A percentile compares a stretch with the other conserved stretches of the same genome.
phyloP scores from a whole-genome alignment of 2,888 invertebrate genomes.

The Idaea biselata region DNA sequence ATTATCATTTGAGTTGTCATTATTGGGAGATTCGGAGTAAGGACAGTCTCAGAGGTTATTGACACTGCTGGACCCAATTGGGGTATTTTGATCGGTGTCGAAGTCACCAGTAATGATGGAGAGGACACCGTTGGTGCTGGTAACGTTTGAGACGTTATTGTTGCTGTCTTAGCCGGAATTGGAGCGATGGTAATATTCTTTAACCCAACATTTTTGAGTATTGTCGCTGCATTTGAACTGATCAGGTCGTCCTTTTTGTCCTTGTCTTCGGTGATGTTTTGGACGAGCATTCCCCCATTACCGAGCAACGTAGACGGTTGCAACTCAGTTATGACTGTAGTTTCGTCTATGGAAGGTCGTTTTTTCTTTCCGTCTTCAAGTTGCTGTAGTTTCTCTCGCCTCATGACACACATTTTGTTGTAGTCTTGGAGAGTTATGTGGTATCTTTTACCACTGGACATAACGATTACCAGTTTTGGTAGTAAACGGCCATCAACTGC shows the following conservation, averaged over 20 bases:
- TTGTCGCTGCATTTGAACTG: slow-evolving; percentile 62
- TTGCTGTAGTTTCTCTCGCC: slow-evolving; percentile 83
- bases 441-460: slow-evolving; percentile 89
- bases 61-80: slow-evolving; percentile 59
- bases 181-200: slow-evolving; percentile 77
- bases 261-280: slow-evolving; percentile 46
- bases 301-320: slow-evolving; percentile 63
- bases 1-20: slow-evolving; percentile 71
- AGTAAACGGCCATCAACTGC: slow-evolving; percentile 81
- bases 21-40: slow-evolving; percentile 41
- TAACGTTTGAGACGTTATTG: slow-evolving; percentile 58
- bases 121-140: slow-evolving; percentile 46
- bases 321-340: slow-evolving; percentile 61
- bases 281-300: slow-evolving; percentile 63
- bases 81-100: slow-evolving; percentile 57
- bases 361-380: slow-evolving; percentile 74
- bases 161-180: slow-evolving; percentile 64
- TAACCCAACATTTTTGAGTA: slow-evolving; percentile 71
- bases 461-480: slow-evolving; percentile 86
- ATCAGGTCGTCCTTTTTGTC: slow-evolving; percentile 55
- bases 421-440: slow-evolving; percentile 89
- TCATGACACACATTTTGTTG: slow-evolving; percentile 88
- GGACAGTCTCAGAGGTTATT: slow-evolving; percentile 54
- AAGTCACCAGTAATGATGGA: slow-evolving; percentile 52
- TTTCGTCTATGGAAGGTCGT: slow-evolving; percentile 40